phyloP scores from a whole-genome alignment of 1,140 invertebrate genomes.

The Oedothorax gibbosus region DNA sequence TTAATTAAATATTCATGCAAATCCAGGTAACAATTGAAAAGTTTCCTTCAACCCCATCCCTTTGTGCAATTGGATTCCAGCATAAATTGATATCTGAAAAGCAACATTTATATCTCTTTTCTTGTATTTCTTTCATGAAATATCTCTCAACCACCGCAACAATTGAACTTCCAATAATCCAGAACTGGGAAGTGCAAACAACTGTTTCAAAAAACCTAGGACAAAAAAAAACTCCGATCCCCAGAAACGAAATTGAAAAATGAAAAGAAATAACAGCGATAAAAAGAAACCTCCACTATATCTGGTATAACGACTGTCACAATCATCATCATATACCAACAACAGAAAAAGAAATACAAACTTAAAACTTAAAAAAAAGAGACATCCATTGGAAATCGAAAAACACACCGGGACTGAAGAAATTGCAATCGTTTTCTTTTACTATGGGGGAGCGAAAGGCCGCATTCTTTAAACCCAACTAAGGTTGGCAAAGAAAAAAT shows the following conservation, averaged over 20 bases:
- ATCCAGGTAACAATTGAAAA: too few species aligned
- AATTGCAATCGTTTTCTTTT: constrained; percentile 48
- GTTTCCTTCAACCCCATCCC: too few species aligned
- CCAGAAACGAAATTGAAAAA: constrained; percentile 41
- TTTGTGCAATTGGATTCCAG: too few species aligned
- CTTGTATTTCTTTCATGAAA: too few species aligned
- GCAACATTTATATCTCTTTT: too few species aligned
- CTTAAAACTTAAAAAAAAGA: constrained; percentile 23
- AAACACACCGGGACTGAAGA: constrained; percentile 11
- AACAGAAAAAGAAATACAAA: constrained; percentile 22
- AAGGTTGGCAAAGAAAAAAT: constrained; percentile 29
- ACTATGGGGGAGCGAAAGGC: background rate
- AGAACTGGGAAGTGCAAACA: constrained; percentile 12
- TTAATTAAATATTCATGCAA: too few species aligned
- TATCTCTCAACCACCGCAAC: background rate
- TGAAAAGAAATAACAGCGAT: constrained; percentile 9
- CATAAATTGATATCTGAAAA: too few species aligned
- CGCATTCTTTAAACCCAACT: constrained; percentile 33
- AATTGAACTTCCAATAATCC: constrained; percentile 43
- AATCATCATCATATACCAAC: constrained; percentile 50
- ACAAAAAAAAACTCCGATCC: background rate
- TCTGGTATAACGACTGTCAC: constrained; percentile 55
- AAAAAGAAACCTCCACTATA: constrained; percentile 16
- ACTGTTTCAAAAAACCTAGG: constrained; percentile 15
- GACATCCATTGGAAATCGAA: constrained; percentile 53